These are phyloP conservation scores for Tor tambroides DNA, from an alignment of 2,113 vertebrate genomes.

Conservation along the genomic window DNA sequence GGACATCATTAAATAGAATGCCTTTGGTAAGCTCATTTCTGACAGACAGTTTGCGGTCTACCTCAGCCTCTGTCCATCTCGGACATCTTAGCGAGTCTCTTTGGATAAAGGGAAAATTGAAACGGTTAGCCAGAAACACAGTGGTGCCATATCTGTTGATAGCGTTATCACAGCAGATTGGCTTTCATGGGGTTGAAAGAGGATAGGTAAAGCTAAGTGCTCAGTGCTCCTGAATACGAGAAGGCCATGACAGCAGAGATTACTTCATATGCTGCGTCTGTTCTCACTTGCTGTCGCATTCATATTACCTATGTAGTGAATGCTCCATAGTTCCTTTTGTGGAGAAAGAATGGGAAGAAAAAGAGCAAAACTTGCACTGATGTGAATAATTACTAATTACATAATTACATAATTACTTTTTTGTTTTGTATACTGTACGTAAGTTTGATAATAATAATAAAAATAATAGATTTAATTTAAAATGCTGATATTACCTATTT, in stretches of 20 bases:
- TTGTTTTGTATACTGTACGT: not conserved
- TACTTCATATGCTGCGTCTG: slow-evolving; percentile 17
- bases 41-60: slow-evolving; percentile 43
- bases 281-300: not conserved
- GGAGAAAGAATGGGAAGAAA: not conserved
- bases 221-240: slow-evolving; percentile 55
- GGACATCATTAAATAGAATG: slow-evolving; percentile 66
- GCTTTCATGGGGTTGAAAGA: slow-evolving; percentile 58
- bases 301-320: not conserved
- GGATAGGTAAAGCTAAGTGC: slow-evolving; percentile 54
- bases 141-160: slow-evolving; percentile 6
- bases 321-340: not conserved
- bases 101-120: slow-evolving; percentile 59
- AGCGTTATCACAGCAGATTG: slow-evolving; percentile 58
- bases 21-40: slow-evolving; percentile 65
- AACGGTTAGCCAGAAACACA: slow-evolving; percentile 48
- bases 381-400: not conserved
- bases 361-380: not conserved
- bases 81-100: slow-evolving; percentile 47
- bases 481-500: not conserved
- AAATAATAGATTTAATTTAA: not conserved
- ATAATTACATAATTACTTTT: not conserved
- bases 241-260: slow-evolving; percentile 38
- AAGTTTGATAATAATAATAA: not conserved
- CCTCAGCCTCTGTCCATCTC: slow-evolving; percentile 25